Percentiles rank a stretch among this genome's conserved stretches.
Evolutionary conservation across 2,888 invertebrate genomes (phyloP).

Genomic region (Pasiphila rectangulata): DNA sequence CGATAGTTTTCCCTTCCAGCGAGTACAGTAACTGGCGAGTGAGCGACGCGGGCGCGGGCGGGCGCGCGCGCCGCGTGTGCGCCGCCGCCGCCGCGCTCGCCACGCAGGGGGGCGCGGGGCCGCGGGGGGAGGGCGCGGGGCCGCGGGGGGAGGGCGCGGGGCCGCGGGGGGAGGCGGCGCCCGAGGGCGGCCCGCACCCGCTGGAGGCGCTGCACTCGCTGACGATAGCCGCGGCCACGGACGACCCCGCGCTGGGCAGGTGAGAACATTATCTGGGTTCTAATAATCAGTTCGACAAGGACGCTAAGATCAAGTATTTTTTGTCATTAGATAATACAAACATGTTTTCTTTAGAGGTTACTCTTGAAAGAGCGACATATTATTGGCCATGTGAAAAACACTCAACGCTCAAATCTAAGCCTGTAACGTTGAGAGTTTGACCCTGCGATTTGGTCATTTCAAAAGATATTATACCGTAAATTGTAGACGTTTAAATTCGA

Average conservation of each 20-base stretch:
- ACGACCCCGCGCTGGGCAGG: constrained; percentile 84
- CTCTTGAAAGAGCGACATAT: too few relatives aligned
- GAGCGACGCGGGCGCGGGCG: constrained; percentile 81
- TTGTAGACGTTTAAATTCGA: too few relatives aligned
- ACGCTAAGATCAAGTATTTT: too few relatives aligned
- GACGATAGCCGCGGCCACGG: constrained; percentile 53
- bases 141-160: neutral
- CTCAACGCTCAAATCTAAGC: too few relatives aligned
- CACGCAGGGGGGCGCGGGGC: constrained; percentile 39
- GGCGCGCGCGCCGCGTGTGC: constrained; percentile 81
- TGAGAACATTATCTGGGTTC: neutral
- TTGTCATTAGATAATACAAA: too few relatives aligned
- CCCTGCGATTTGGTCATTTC: too few relatives aligned
- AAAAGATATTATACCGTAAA: too few relatives aligned
- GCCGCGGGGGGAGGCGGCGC: neutral
- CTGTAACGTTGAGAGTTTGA: too few relatives aligned
- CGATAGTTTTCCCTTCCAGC: constrained; percentile 63
- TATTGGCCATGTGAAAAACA: too few relatives aligned
- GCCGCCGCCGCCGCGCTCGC: constrained; percentile 75
- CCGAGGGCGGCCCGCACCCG: constrained; percentile 44
- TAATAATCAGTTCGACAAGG: too few relatives aligned
- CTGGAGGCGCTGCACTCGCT: constrained; percentile 46
- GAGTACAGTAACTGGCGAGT: constrained; percentile 88
- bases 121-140: neutral
- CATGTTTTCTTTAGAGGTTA: too few relatives aligned